These are phyloP conservation scores for Corydoras maculifer DNA, from an alignment of 2,113 vertebrate species.

Conservation along the genomic window DNA sequence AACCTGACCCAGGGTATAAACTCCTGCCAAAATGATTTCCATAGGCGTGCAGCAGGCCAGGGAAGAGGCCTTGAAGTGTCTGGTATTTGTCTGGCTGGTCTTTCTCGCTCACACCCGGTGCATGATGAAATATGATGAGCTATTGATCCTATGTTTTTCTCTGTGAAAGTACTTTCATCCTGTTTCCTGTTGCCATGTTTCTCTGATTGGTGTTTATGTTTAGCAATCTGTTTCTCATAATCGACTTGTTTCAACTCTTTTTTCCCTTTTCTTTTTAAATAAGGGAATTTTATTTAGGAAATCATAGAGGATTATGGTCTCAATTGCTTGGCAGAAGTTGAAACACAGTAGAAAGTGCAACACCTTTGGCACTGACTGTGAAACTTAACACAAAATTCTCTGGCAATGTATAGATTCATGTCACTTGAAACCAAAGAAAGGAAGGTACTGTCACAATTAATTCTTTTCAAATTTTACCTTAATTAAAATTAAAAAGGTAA, in stretches of 20 bases:
- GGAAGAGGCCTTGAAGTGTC: constrained; percentile 32
- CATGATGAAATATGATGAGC: constrained; percentile 52
- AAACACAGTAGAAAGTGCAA: constrained; percentile 46
- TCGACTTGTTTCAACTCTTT: constrained; percentile 44
- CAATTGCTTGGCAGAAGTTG: constrained; percentile 52
- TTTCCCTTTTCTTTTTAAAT: constrained; percentile 43
- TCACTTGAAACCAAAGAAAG: constrained; percentile 29
- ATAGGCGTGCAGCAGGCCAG: constrained; percentile 18
- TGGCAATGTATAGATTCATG: constrained; percentile 27
- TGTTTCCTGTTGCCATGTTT: constrained; percentile 62
- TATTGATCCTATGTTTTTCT: constrained; percentile 54
- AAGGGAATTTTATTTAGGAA: constrained; percentile 47
- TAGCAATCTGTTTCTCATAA: constrained; percentile 63
- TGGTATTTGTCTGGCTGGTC: constrained; percentile 30
- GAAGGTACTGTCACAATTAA: background rate
- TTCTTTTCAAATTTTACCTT: too few species aligned
- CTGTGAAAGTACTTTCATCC: constrained; percentile 56
- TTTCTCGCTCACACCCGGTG: constrained; percentile 26
- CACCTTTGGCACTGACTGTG: constrained; percentile 48
- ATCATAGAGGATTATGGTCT: constrained; percentile 43
- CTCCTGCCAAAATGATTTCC: constrained; percentile 21
- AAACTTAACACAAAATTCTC: constrained; percentile 29
- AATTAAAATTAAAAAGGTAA: too few species aligned
- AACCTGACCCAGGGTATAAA: constrained; percentile 31
- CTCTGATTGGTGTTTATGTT: constrained; percentile 68